These are phyloP conservation scores for Nyctibius grandis DNA, from an alignment of 2,797 vertebrate species.

Conservation along the genomic window DNA sequence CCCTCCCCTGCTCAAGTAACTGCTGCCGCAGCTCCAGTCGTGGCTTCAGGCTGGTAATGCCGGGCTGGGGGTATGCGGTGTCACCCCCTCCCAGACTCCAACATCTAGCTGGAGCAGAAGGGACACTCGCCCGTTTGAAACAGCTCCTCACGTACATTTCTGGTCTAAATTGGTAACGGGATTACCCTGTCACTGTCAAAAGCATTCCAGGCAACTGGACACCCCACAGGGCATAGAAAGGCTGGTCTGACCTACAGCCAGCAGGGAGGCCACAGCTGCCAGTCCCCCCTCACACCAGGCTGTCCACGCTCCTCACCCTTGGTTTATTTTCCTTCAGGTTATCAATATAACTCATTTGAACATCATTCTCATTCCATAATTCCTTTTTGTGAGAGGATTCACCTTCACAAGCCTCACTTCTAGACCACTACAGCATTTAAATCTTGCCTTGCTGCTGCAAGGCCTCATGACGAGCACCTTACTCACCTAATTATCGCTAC, in stretches of 20 bases:
- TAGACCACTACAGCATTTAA: not conserved
- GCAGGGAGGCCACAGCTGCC: not conserved
- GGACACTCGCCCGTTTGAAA: rapidly evolving
- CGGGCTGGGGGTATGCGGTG: rapidly evolving
- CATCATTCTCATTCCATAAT: no score
- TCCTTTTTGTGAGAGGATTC: not conserved
- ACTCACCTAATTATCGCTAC: not conserved
- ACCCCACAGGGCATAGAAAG: not conserved
- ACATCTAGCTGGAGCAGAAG: rapidly evolving
- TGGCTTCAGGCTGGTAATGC: not conserved
- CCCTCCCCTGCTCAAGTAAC: not conserved
- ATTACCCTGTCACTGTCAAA: not conserved
- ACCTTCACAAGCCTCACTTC: no score
- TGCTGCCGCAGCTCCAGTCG: rapidly evolving
- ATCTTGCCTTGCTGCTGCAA: no score
- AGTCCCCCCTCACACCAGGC: not conserved
- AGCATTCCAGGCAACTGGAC: not conserved
- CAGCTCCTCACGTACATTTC: not conserved
- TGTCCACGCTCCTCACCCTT: rapidly evolving
- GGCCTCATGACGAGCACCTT: rapidly evolving
- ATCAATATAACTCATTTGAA: not conserved
- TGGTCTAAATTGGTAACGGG: not conserved
- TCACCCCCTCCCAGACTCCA: not conserved
- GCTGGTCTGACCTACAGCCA: not conserved
- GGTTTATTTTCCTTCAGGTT: not conserved